phyloP scores from a whole-genome alignment of 2,113 vertebrate genomes.

The Sinocyclocheilus anshuiensis region DNA sequence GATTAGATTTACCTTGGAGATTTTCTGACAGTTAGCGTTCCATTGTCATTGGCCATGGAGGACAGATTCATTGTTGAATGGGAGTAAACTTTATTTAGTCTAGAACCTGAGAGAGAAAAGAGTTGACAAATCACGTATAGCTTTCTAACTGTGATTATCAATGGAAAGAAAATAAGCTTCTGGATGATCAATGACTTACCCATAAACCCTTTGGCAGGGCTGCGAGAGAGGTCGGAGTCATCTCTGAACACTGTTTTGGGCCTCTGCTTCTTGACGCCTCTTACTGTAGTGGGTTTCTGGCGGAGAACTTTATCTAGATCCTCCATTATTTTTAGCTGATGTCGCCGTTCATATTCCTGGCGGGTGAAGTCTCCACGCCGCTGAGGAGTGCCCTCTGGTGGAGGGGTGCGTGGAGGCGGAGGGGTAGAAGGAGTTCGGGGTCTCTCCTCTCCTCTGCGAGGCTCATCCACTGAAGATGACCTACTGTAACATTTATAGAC shows the following conservation, averaged over 20 bases:
- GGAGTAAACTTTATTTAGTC: slow-evolving; percentile 87
- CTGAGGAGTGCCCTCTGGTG: slow-evolving; percentile 74
- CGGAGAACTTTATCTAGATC: slow-evolving; percentile 88
- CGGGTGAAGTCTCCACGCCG: slow-evolving; percentile 84
- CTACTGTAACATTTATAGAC: slow-evolving; percentile 57
- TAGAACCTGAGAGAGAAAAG: slow-evolving; percentile 72
- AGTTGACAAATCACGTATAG: not conserved
- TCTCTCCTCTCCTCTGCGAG: slow-evolving; percentile 66
- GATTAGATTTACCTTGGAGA: slow-evolving; percentile 73
- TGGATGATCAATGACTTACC: slow-evolving; percentile 69
- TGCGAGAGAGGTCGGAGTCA: slow-evolving; percentile 83
- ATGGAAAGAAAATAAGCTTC: not conserved
- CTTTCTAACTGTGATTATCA: not conserved
- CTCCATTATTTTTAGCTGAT: slow-evolving; percentile 90
- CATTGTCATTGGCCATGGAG: slow-evolving; percentile 82
- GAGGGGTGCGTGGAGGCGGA: slow-evolving; percentile 63
- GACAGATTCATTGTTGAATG: slow-evolving; percentile 89
- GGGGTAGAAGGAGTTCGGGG: slow-evolving; percentile 66
- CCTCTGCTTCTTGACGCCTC: slow-evolving; percentile 79
- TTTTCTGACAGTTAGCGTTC: slow-evolving; percentile 76
- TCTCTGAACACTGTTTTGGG: slow-evolving; percentile 89
- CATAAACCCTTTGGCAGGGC: slow-evolving; percentile 82
- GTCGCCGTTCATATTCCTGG: slow-evolving; percentile 85
- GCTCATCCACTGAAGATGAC: slow-evolving; percentile 69
- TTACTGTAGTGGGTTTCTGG: slow-evolving; percentile 79